These are phyloP conservation scores for Perca fluviatilis DNA, from an alignment of 2,113 vertebrate genomes.

Conservation along the genomic window DNA sequence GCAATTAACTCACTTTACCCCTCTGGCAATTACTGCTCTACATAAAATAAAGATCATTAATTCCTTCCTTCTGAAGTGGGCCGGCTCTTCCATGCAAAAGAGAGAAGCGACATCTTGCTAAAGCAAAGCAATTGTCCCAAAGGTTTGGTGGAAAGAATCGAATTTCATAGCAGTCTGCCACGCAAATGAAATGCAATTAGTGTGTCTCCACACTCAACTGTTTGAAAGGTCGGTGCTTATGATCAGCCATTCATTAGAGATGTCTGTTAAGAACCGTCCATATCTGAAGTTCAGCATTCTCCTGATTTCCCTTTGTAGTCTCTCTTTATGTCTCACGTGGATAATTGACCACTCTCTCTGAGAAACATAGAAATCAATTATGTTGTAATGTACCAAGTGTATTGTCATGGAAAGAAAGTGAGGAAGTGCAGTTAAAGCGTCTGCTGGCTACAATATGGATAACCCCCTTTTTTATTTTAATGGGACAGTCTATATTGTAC, in stretches of 20 bases:
- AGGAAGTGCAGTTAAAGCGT: constrained; percentile 58
- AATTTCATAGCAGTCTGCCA: constrained; percentile 68
- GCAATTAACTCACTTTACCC: constrained; percentile 82
- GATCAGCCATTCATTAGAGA: constrained; percentile 76
- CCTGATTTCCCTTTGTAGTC: constrained; percentile 62
- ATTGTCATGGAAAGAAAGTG: constrained; percentile 55
- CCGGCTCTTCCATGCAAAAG: constrained; percentile 39
- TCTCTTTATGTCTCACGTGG: constrained; percentile 67
- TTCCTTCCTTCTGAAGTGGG: constrained; percentile 69
- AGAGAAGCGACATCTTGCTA: constrained; percentile 65
- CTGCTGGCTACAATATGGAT: constrained; percentile 48
- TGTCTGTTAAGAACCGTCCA: constrained; percentile 70
- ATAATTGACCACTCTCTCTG: constrained; percentile 76
- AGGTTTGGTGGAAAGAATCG: constrained; percentile 69
- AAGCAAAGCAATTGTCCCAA: constrained; percentile 65
- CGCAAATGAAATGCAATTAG: constrained; percentile 77
- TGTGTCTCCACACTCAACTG: constrained; percentile 57
- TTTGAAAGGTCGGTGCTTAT: constrained; percentile 74
- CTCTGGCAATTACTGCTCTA: constrained; percentile 81
- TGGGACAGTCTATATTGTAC: constrained; percentile 32
- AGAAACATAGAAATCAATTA: constrained; percentile 77
- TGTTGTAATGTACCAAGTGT: constrained; percentile 72
- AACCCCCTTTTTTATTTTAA: constrained; percentile 42
- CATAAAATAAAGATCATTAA: constrained; percentile 82
- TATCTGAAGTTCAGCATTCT: constrained; percentile 65